Evolutionary conservation across 2,888 invertebrate genomes (phyloP), one percentile per base, ranked within the genome.

Genomic region (Enchytraeus crypticus): DNA sequence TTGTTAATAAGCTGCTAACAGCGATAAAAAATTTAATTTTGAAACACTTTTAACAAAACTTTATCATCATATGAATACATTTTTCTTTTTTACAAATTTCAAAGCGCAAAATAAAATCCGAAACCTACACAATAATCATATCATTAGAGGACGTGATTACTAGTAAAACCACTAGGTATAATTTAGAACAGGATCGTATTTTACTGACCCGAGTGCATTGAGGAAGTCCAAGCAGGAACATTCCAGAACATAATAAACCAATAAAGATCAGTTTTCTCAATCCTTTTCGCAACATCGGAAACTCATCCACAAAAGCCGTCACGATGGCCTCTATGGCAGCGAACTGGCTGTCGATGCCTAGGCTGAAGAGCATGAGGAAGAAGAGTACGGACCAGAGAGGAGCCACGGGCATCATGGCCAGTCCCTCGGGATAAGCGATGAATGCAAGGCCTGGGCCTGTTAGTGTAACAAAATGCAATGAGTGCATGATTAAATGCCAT

Each of bases 201-300:
- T n/a, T 14, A 43, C 64, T 49, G 58, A 69, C 69, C 64, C 64
- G 53, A 30, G 67, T 49, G 54, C 66, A 66, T 51, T 66, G 67
- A 3, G 69, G 69, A 1, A 69, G 61, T n/a, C 69, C 69, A 23
- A 66, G 45, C 18, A 69, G 59, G 61, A 65, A 69, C 55, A 70
- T 43, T 21, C 71, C 45, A 33, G 72, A 54, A 66, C 76, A 76
- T 14, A 53, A 65, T 59, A 29, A 30, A 33, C 72, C 27, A 2
- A 66, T 69, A 33, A 69, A 53, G 21, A 29, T 8, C 11, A 63
- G 58, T 27, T 57, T 38, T 8, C 59, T 34, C n/a, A 43, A 11
- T 11, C 56, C 55, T 21, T 54, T 55, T n/a, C 64, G 47, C 30
- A 66, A 56, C 43, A 56, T 34, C 4, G 56, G 59, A 55, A 67